Percentiles rank a stretch among this genome's conserved stretches.
phyloP scores from a whole-genome alignment of 2,113 vertebrate genomes.

The Martes martes region DNA sequence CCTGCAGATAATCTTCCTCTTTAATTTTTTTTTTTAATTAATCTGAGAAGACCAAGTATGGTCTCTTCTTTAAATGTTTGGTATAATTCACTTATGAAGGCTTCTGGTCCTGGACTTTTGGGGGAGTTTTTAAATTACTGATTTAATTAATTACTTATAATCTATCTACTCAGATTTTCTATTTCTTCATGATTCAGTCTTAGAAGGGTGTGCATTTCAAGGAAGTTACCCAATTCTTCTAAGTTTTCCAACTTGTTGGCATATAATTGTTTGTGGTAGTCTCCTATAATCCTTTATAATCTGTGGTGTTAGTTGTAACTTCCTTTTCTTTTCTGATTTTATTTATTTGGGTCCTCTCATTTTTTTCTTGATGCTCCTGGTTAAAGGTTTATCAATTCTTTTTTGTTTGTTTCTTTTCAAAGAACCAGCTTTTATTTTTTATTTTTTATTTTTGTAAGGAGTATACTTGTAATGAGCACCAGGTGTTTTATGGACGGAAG shows the following conservation, averaged over 20 bases:
- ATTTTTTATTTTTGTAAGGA: neutral
- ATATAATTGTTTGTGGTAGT: neutral
- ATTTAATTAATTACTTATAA: neutral
- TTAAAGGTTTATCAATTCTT: neutral
- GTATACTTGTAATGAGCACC: neutral
- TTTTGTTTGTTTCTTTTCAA: neutral
- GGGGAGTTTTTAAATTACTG: neutral
- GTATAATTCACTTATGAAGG: neutral
- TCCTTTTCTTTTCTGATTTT: neutral
- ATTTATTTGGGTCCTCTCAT: neutral
- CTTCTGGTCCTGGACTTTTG: neutral
- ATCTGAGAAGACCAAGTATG: neutral
- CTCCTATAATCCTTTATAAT: neutral
- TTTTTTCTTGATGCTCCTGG: neutral
- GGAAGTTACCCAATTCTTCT: neutral
- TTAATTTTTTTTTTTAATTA: neutral
- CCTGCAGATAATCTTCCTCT: neutral
- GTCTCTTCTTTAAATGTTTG: neutral
- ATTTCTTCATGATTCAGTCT: neutral
- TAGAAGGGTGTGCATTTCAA: neutral
- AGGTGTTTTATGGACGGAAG: neutral
- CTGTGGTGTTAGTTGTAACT: neutral
- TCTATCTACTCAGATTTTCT: neutral
- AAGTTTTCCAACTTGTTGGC: neutral
- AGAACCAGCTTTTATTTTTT: neutral